These are phyloP conservation scores for Crossocerus cetratus DNA, from an alignment of 2,888 invertebrate genomes.

Conservation along the genomic window DNA sequence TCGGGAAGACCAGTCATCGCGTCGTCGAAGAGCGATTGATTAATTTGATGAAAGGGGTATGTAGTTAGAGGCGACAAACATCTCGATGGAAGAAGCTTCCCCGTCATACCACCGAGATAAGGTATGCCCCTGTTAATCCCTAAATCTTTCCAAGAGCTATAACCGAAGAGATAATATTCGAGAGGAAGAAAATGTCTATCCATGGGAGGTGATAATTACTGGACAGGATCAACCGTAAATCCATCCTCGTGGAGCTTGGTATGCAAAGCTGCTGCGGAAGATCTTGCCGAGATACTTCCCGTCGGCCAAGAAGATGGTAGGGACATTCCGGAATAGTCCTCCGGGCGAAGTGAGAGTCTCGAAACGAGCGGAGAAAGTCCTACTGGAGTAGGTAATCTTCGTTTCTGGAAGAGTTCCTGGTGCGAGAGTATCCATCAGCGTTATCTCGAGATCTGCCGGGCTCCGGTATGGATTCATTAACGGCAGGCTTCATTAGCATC, in stretches of 20 bases:
- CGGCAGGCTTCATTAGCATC: slow-evolving; percentile 70
- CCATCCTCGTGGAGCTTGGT: slow-evolving; percentile 21
- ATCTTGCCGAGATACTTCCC: background rate
- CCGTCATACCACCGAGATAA: too few relatives aligned
- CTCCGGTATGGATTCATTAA: slow-evolving; percentile 71
- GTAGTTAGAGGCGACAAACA: background rate
- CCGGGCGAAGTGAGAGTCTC: slow-evolving; percentile 24
- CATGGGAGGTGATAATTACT: slow-evolving; percentile 42
- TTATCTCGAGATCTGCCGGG: slow-evolving; percentile 61
- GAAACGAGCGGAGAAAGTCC: slow-evolving; percentile 34
- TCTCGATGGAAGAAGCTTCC: background rate
- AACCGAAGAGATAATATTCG: background rate
- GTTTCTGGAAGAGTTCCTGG: slow-evolving; percentile 47
- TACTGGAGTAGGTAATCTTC: slow-evolving; percentile 38
- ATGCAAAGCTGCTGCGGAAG: slow-evolving; percentile 31
- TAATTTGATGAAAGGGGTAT: background rate
- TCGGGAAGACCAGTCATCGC: background rate
- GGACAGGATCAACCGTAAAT: slow-evolving; percentile 36
- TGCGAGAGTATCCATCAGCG: slow-evolving; percentile 57
- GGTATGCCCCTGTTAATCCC: background rate
- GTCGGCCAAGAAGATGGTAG: slow-evolving; percentile 8
- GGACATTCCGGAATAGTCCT: slow-evolving; percentile 16
- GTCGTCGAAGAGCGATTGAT: background rate
- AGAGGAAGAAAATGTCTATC: background rate
- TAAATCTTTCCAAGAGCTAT: background rate